Base-by-base conservation (phyloP, 2,888 invertebrate species). In the Lathronympha strigana region DNA sequence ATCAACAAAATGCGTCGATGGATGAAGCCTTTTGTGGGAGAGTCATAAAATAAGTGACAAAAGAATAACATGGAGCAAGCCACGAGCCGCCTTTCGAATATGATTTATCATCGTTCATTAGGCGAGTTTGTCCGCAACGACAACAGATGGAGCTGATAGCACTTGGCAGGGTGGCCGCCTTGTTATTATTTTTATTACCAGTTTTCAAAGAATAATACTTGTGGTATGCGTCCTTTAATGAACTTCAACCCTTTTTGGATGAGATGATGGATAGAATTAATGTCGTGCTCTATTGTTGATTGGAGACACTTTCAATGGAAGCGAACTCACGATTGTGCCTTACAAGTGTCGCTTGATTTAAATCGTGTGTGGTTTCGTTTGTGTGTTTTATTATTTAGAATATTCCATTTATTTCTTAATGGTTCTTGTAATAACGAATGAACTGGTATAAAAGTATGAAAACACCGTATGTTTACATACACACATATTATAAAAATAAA, bases 71-170 rank as follows among this genome's bases (percentile, higher is more conserved):
- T 76, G 84, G 83, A 80, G 78, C 78, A 76, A 81, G 83, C 79
- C 77, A 78, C 82, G 80, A 87, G 88, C 88, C 85, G 87, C 88
- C 88, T 90, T 90, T 92, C 91, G 91, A 92, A 91, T 92, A 92
- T 92, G 92, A 92, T 92, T 92, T 91, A 92, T 92, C 91, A 92
- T 92, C 91, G 91, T 92, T 92, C 91, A 92, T 92, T 92, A 92
- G 90, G 88, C 86, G 91, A 92, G 91, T 92, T 92, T 92, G 91
- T 92, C 91, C 91, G 90, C 89, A 88, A 82, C 91, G 91, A 91
- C 91, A 92, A 92, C 91, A 92, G 91, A 92, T 92, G 91, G 91
- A 88, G 91, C 91, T 90, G 92, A 92, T 92, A 92, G 88, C 90
- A 91, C 91, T 91, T 91, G 90, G 90, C 92, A 91, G 92, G 92